These are phyloP conservation scores for Notarius lentiginosus DNA, from an alignment of 2,113 vertebrate species.

Conservation along the genomic window DNA sequence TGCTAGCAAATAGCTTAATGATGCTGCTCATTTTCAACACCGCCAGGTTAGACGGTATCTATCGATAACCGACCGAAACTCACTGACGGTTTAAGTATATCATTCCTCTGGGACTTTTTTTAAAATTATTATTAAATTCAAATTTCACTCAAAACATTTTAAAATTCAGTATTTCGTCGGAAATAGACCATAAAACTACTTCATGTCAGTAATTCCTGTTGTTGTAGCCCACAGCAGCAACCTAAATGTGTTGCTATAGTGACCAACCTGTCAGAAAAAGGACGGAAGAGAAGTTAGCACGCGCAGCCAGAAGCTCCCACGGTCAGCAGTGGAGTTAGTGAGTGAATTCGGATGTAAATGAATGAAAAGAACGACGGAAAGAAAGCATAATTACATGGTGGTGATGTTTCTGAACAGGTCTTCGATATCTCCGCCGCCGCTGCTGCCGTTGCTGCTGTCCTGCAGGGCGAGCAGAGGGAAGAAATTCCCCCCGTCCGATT, in stretches of 20 bases:
- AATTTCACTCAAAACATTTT: neutral
- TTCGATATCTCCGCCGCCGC: slow-evolving; percentile 81
- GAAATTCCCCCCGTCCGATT: slow-evolving; percentile 84
- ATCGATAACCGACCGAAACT: neutral
- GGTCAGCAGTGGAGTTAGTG: neutral
- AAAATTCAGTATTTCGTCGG: neutral
- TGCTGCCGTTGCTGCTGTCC: slow-evolving; percentile 80
- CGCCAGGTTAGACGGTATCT: neutral
- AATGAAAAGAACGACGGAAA: neutral
- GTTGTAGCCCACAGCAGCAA: neutral
- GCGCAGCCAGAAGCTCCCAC: neutral
- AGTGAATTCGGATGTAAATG: neutral
- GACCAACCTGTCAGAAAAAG: slow-evolving; percentile 28
- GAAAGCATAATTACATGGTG: slow-evolving; percentile 80
- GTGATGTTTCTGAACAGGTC: slow-evolving; percentile 87
- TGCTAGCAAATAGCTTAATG: neutral
- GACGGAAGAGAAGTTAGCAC: neutral
- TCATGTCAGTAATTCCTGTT: neutral
- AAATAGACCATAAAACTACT: neutral
- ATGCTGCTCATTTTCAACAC: neutral
- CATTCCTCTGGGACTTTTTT: neutral
- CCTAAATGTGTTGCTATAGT: slow-evolving; percentile 34
- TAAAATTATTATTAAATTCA: neutral
- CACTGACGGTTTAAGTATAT: neutral
- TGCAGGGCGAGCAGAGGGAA: slow-evolving; percentile 86